Evolutionary conservation across 2,888 invertebrate species (phyloP).

Genomic region (Drosophila antonietae): DNA sequence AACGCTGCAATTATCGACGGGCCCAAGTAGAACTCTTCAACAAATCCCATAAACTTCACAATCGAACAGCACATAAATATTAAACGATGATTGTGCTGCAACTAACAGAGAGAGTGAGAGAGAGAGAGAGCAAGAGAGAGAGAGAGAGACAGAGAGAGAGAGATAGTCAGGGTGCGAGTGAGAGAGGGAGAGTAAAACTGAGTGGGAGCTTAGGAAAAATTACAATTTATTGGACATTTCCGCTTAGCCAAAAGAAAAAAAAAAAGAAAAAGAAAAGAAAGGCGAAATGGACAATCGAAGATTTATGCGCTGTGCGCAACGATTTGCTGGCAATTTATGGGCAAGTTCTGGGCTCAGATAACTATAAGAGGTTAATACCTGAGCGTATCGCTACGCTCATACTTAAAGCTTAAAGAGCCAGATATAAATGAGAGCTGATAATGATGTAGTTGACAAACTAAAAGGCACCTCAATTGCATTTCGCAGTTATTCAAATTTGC

Average conservation of each 20-base stretch:
- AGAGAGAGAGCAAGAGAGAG: slow-evolving; percentile 1
- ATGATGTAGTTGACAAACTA: slow-evolving; percentile 60
- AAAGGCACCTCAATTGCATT: slow-evolving; percentile 80
- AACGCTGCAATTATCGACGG: slow-evolving; percentile 70
- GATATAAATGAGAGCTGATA: slow-evolving; percentile 50
- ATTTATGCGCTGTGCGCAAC: slow-evolving; percentile 67
- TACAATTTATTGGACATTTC: slow-evolving; percentile 83
- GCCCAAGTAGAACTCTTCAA: slow-evolving; percentile 54
- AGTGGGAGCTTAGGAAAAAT: slow-evolving; percentile 75
- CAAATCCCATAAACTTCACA: slow-evolving; percentile 81
- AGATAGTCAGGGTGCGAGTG: neutral
- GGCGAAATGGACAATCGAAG: slow-evolving; percentile 66
- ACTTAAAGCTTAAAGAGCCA: slow-evolving; percentile 20
- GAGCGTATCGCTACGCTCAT: slow-evolving; percentile 38
- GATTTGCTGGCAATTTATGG: slow-evolving; percentile 71
- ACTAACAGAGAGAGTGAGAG: slow-evolving; percentile 29
- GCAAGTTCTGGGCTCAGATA: slow-evolving; percentile 18
- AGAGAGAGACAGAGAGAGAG: slow-evolving; percentile 6
- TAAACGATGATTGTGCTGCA: slow-evolving; percentile 82
- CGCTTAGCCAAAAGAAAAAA: slow-evolving; percentile 58
- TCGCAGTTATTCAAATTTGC: slow-evolving; percentile 78
- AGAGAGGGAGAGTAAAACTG: neutral
- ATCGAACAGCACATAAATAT: slow-evolving; percentile 79
- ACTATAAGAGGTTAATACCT: slow-evolving; percentile 60
- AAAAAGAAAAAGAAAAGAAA: slow-evolving; percentile 43